phyloP scores from a whole-genome alignment of 2,888 invertebrate species.

The Erebia epiphron region DNA sequence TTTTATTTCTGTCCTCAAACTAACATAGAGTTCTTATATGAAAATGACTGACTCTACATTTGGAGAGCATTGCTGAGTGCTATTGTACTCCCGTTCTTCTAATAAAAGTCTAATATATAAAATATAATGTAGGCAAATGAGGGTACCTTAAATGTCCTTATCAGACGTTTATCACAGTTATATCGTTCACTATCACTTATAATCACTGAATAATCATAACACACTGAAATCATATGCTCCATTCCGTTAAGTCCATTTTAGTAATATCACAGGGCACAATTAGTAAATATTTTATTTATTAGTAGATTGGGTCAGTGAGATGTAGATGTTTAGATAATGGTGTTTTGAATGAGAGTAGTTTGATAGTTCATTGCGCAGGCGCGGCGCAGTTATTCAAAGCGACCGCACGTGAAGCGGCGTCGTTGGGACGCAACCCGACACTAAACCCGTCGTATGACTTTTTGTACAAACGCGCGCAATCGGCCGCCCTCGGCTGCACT shows the following conservation, averaged over 20 bases:
- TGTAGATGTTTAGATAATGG: conserved; percentile 48
- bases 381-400: conserved; percentile 50
- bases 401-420: conserved; percentile 76
- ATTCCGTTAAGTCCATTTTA: conserved; percentile 75
- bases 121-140: neutral
- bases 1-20: no score
- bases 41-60: neutral
- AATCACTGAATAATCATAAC: conserved; percentile 73
- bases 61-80: neutral
- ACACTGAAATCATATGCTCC: conserved; percentile 79
- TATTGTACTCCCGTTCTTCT: neutral
- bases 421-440: conserved; percentile 83
- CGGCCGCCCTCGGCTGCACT: conserved; percentile 67
- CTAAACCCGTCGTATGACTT: conserved; percentile 81
- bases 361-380: conserved; percentile 69
- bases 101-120: neutral
- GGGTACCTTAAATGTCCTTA: conserved; percentile 75
- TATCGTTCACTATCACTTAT: conserved; percentile 77
- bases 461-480: conserved; percentile 77
- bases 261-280: conserved; percentile 65
- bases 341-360: conserved; percentile 61
- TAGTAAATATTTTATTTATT: conserved; percentile 32
- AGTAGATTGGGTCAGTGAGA: conserved; percentile 12
- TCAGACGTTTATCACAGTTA: conserved; percentile 68
- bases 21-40: neutral